Percentiles rank a stretch among this genome's conserved stretches.
Evolutionary conservation across 2,113 vertebrate species (phyloP).

Genomic region (Lamprologus speciosus): DNA sequence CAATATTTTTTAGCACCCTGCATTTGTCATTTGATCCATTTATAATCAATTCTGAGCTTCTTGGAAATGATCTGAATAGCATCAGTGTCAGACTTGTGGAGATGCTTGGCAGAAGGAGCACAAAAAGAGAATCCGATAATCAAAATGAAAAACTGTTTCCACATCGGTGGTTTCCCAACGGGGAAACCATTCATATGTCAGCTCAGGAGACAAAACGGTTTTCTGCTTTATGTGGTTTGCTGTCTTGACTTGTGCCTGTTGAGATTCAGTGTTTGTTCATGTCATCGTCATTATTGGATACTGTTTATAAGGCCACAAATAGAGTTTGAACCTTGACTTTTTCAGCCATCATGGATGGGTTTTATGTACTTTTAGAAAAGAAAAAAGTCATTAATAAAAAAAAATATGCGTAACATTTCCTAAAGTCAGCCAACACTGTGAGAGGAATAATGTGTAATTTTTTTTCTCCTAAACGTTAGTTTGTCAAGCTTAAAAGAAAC

Average conservation of each 20-base stretch:
- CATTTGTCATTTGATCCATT: not conserved
- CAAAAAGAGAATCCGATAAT: not conserved
- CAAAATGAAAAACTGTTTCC: conserved; percentile 21
- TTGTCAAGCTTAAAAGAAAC: not conserved
- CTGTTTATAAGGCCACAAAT: not conserved
- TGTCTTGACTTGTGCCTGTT: not conserved
- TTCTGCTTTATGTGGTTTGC: not conserved
- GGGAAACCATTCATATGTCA: not conserved
- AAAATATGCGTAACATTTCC: not conserved
- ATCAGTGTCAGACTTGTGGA: not conserved
- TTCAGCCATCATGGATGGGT: not conserved
- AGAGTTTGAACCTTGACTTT: not conserved
- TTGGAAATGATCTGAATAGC: not conserved
- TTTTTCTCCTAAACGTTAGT: not conserved
- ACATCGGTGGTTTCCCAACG: not conserved
- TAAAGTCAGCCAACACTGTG: not conserved
- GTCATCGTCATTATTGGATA: not conserved
- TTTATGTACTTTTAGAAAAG: not conserved
- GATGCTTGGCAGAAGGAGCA: not conserved
- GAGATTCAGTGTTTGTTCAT: not conserved
- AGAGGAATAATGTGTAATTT: not conserved
- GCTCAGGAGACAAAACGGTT: not conserved
- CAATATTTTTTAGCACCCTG: not conserved
- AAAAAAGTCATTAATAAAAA: not conserved
- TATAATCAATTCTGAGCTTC: not conserved